Conservation (phyloP, 2,888 invertebrate species). For the Diplazon laetatorius region DNA sequence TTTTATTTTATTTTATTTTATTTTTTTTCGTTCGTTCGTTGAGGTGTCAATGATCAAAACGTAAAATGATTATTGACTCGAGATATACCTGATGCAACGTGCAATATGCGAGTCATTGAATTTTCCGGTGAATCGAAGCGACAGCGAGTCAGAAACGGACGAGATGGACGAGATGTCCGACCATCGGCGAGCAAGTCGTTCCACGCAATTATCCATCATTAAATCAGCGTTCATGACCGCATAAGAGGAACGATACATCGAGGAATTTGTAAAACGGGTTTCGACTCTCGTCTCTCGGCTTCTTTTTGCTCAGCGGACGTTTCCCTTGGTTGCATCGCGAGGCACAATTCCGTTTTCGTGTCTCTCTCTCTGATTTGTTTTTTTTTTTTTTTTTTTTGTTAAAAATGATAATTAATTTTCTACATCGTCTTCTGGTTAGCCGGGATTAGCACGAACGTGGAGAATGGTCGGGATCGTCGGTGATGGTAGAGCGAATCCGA, state of each 20-base stretch:
- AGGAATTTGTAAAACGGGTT: conserved; percentile 52
- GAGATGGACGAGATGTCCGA: conserved; percentile 45
- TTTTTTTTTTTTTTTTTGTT: conserved; percentile 9
- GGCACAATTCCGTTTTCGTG: too few relatives aligned
- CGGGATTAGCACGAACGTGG: not conserved
- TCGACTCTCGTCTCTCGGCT: conserved; percentile 11
- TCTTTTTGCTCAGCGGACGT: conserved; percentile 46
- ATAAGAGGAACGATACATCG: conserved; percentile 28
- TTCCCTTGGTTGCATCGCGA: conserved; percentile 20
- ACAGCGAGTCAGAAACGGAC: conserved; percentile 4
- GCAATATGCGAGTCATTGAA: too few relatives aligned
- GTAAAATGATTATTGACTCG: not conserved
- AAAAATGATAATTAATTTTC: not conserved
- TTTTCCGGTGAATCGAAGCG: too few relatives aligned
- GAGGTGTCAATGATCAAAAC: too few relatives aligned
- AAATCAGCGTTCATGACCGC: conserved; percentile 50
- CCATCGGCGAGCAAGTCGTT: conserved; percentile 57
- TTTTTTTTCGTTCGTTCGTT: too few relatives aligned
- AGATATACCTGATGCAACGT: not conserved
- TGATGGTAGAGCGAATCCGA: conserved; percentile 5
- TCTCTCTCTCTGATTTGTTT: too few relatives aligned
- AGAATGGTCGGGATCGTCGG: not conserved
- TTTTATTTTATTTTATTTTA: not conserved
- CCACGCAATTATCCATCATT: conserved; percentile 62
- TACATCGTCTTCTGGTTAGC: conserved; percentile 1